phyloP scores from a whole-genome alignment of 2,797 vertebrate species.

The Hephaestus fuliginosus region DNA sequence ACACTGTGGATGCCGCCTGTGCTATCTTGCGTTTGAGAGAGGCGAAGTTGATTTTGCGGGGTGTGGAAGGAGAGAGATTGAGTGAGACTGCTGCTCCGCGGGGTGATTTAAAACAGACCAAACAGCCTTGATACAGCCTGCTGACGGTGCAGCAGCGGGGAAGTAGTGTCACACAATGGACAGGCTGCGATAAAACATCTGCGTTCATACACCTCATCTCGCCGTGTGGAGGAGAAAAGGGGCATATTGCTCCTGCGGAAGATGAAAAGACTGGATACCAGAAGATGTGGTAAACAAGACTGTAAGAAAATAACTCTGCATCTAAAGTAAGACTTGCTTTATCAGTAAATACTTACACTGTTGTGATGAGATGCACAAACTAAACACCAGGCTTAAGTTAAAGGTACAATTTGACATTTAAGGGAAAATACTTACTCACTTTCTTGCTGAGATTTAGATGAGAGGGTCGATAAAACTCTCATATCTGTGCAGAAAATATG shows the following conservation, averaged over 20 bases:
- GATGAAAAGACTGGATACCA: neutral
- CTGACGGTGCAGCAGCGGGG: conserved; percentile 65
- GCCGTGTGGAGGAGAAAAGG: neutral
- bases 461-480: neutral
- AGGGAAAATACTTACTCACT: neutral
- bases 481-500: neutral
- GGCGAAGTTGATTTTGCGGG: conserved; percentile 3
- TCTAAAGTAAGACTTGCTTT: neutral
- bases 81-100: conserved; percentile 32
- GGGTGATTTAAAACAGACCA: conserved; percentile 64
- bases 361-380: neutral
- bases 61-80: conserved; percentile 12
- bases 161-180: conserved; percentile 48
- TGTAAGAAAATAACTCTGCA: neutral
- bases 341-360: neutral
- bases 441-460: neutral
- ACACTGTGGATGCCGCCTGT: neutral
- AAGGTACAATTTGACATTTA: neutral
- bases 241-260: neutral
- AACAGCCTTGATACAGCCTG: conserved; percentile 50
- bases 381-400: neutral
- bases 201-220: conserved; percentile 34
- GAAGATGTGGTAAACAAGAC: neutral
- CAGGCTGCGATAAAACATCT: conserved; percentile 58
- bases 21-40: conserved; percentile 6